Percentiles rank a stretch among this genome's conserved stretches.
Conservation (phyloP, 2,797 vertebrate genomes). For the Rachycentron canadum region DNA sequence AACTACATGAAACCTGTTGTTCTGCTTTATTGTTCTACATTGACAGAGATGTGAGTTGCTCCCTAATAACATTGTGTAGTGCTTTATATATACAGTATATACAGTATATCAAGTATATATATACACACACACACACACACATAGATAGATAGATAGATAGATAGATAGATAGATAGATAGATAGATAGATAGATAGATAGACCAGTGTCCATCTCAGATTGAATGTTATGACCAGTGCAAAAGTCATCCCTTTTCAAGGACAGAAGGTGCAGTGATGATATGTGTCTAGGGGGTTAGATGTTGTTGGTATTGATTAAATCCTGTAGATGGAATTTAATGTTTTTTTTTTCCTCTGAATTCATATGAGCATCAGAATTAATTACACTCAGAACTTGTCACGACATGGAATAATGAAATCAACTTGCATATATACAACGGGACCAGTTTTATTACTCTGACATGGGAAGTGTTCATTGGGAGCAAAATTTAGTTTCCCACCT, state of each 20-base stretch:
- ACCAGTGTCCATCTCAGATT: slow-evolving; percentile 10
- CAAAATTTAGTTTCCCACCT: slow-evolving; percentile 38
- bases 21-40: slow-evolving; percentile 11
- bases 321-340: not conserved
- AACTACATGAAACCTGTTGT: slow-evolving; percentile 33
- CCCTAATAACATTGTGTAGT: slow-evolving; percentile 11
- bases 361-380: not conserved
- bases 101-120: too few species aligned
- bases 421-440: not conserved
- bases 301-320: slow-evolving; percentile 11
- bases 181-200: too few species aligned
- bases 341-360: slow-evolving; percentile 2
- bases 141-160: too few species aligned
- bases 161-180: too few species aligned
- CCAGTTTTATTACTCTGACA: slow-evolving; percentile 9
- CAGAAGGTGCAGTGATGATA: slow-evolving; percentile 4
- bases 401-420: not conserved
- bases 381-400: slow-evolving; percentile 10
- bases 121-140: too few species aligned
- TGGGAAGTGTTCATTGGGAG: slow-evolving; percentile 21
- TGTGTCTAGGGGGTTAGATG: not conserved
- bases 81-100: too few species aligned
- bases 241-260: slow-evolving; percentile 27
- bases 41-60: slow-evolving; percentile 23
- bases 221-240: slow-evolving; percentile 6